Base-by-base conservation (phyloP, 2,797 vertebrate genomes). In the Alca torda region DNA sequence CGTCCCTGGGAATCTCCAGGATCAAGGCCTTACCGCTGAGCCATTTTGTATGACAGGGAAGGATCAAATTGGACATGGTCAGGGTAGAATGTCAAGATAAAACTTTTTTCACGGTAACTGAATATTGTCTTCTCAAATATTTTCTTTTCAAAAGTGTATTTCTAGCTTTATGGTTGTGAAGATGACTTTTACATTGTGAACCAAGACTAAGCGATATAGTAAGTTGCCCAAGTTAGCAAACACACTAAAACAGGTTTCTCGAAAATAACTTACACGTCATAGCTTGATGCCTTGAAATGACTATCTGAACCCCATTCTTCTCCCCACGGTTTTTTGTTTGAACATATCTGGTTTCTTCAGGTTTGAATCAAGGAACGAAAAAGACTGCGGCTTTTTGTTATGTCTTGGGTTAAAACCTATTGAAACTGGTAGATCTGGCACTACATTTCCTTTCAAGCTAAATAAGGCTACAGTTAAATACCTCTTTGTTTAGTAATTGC, bases 401-500 rank as follows among this genome's bases (percentile, higher is more conserved):
- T 23, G 63, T 65, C 59, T 88, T 89, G 51, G 54, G 51, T 64
- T 93, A 93, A 92, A 87, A 92, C 7, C 60, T 68, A 80, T 68
- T 89, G 70, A 92, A 93, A 86, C 16, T 13, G 16, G 43, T 90
- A 2, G 4, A 65, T 87, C 26, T 79, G 73, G 33, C 70, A 73
- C 67, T 77, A 76, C n/a, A 28, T 67, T 95, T 93, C 85, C 63
- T 88, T 95, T 86, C 54, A 69, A 84, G 46, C 54, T 94, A 94
- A 92, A 90, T 86, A 95, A 90, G 67, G 80, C 70, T 93, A 63
- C 50, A 81, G 80, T 73, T 63, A 94, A 87, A 76, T 69, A 82
- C 21, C 10, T 59, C 83, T 95, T 94, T 95, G 83, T 94, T 90
- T 79, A 85, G 76, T 67, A 94, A 95, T 65, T 87, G 70, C 86